A percentile compares a stretch with the other conserved stretches of the same genome.
phyloP scores from a whole-genome alignment of 2,797 vertebrate genomes.

The Choloepus didactylus region DNA sequence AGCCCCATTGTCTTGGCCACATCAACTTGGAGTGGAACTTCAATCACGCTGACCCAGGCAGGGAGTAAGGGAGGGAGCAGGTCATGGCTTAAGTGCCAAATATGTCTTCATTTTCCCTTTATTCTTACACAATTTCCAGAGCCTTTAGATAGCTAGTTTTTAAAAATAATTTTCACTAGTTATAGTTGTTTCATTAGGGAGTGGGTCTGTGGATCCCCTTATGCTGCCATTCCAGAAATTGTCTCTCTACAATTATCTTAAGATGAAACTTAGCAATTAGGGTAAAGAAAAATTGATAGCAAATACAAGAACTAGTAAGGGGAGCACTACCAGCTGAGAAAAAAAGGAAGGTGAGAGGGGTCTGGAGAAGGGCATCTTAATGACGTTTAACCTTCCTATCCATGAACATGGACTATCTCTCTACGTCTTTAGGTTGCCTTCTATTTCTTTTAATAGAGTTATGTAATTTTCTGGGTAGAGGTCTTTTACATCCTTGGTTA shows the following conservation, averaged over 20 bases:
- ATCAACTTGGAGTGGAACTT: background rate
- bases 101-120: background rate
- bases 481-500: too few species aligned
- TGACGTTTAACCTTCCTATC: too few species aligned
- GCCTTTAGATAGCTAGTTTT: background rate
- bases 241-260: conserved; percentile 39
- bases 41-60: background rate
- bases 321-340: too few species aligned
- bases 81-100: background rate
- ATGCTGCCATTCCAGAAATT: background rate
- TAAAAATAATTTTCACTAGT: conserved; percentile 12
- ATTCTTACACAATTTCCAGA: background rate
- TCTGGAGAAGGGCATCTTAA: too few species aligned
- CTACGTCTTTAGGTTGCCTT: too few species aligned
- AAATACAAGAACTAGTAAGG: background rate
- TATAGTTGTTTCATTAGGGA: background rate
- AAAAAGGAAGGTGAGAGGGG: too few species aligned
- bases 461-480: too few species aligned
- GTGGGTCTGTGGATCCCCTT: background rate
- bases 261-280: conserved; percentile 50
- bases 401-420: too few species aligned
- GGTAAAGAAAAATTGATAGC: conserved; percentile 57
- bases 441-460: too few species aligned
- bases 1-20: background rate
- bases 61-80: background rate